Base-by-base conservation (phyloP, 2,797 vertebrate genomes). In the Sebastes kiyomatsui region DNA sequence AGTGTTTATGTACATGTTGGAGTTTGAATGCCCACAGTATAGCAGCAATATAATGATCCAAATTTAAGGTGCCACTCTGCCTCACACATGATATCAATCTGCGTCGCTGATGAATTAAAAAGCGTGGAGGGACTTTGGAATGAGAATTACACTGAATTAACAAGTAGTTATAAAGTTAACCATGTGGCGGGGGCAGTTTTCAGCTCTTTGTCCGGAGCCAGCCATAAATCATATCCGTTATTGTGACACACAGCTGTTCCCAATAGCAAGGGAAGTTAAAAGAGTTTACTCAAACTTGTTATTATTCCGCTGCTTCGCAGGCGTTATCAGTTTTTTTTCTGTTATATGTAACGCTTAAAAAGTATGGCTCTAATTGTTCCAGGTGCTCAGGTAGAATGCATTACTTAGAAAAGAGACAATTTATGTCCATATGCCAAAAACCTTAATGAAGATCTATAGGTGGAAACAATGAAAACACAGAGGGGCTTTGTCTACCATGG, bases 31-130 rank as follows among this genome's bases (percentile, higher is more conserved):
- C 49, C 74, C 62, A 67, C 65, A 76, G 73, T 71, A 46, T 33
- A 74, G 74, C 35, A 33, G 71, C 77, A 14, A 67, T 28, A 67
- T 81, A 85, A 90, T 56, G 33, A 77, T 67, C 42, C 75, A 75
- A 66, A 84, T 85, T 72, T 42, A 66, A 74, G 76, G 80, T 81
- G 92, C 83, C 87, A 84, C 67, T 68, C n/a, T 46, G 75, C 81
- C 66, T 89, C 80, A 75, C 70, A 55, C 86, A 56, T 69, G 69
- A 83, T 66, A 91, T 92, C 85, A 88, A 80, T 93, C 90, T 82
- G 74, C 13, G 83, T 74, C 79, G 74, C 35, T 77, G 85, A 86
- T 75, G 30, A 84, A 92, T 92, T 89, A 90, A 71, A 65, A 81
- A 70, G 61, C 64, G 70, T 25, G 56, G 59, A 33, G 56, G 62